A percentile compares a stretch with the other conserved stretches of the same genome.
Conservation (phyloP, 2,113 vertebrate species). For the Bos javanicus region DNA sequence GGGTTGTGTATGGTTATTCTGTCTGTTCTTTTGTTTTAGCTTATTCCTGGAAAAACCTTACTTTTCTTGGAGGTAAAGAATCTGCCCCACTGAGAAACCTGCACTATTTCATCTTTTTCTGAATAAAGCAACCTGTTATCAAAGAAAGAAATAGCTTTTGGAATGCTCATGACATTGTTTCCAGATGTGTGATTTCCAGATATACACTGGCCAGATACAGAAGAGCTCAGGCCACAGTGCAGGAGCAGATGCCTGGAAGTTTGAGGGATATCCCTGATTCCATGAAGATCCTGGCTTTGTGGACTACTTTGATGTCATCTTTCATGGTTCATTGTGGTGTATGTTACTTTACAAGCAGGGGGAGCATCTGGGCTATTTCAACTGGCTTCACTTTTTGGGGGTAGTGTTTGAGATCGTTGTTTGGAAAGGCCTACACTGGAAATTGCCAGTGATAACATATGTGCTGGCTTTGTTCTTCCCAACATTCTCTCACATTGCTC, state of each 20-base stretch:
- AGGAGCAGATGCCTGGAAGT: neutral
- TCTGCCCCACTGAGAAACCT: neutral
- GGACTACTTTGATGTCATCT: conserved; percentile 3
- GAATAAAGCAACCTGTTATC: neutral
- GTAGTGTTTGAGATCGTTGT: neutral
- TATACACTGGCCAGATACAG: neutral
- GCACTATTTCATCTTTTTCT: neutral
- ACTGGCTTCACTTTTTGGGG: neutral
- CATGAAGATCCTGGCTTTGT: neutral
- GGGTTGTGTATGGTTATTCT: neutral
- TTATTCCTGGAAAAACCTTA: neutral
- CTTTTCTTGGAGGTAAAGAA: neutral
- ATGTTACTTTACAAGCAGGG: neutral
- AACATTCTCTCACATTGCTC: neutral
- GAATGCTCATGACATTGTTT: neutral
- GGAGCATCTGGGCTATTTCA: conserved; percentile 7
- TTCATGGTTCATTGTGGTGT: neutral
- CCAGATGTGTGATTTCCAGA: neutral
- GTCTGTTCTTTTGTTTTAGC: neutral
- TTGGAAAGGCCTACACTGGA: neutral
- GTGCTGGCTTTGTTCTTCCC: neutral
- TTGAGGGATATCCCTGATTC: neutral
- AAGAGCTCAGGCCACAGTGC: accelerated
- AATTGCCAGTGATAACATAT: neutral
- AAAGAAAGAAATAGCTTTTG: neutral